phyloP scores from a whole-genome alignment of 1,140 invertebrate genomes.

The Leptonema lineaticorne region DNA sequence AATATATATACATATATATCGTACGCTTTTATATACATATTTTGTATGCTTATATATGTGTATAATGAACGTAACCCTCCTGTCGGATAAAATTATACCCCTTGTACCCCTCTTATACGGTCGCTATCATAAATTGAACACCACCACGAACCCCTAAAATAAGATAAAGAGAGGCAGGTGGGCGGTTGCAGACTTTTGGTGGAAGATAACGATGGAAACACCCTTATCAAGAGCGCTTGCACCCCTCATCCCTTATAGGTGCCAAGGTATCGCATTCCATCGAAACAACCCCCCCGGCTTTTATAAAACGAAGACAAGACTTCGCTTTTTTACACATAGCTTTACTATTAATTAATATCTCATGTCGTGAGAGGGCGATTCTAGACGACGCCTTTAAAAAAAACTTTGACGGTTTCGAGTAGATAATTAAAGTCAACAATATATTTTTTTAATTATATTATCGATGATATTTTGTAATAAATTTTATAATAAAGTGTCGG shows the following conservation, averaged over 20 bases:
- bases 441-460: no score
- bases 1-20: no score
- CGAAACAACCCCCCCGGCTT: not conserved
- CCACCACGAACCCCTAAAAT: not conserved
- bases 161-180: constrained; percentile 15
- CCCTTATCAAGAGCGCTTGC: constrained; percentile 4
- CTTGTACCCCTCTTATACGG: not conserved
- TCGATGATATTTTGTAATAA: no score
- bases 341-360: not conserved
- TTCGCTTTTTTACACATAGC: not conserved
- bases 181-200: not conserved
- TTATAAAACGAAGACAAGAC: no score
- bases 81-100: not conserved
- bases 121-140: constrained; percentile 22
- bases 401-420: no score
- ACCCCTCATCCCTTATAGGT: not conserved
- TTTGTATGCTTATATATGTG: no score
- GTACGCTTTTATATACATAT: no score
- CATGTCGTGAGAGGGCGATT: not conserved
- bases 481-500: no score
- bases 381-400: no score
- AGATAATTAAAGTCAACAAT: no score
- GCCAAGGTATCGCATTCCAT: constrained; percentile 5
- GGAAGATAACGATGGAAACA: constrained; percentile 16
- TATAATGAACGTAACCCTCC: no score